phyloP scores from a whole-genome alignment of 2,797 vertebrate genomes.

The Euphonia xanthogaster region DNA sequence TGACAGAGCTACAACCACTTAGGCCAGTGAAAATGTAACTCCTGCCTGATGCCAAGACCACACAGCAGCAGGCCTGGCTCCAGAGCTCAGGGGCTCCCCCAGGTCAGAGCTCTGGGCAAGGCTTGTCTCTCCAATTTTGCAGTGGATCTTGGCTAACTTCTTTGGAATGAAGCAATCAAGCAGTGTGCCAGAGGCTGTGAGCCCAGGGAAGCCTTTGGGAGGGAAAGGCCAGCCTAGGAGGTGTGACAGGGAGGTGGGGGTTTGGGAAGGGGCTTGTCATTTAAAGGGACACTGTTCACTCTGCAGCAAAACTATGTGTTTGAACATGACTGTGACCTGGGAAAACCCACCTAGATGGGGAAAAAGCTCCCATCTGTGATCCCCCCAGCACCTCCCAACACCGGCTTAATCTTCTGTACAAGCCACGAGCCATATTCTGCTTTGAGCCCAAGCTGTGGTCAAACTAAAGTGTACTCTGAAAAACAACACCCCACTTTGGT shows the following conservation, averaged over 20 bases:
- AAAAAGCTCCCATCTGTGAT: not conserved
- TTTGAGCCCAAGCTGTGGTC: not conserved
- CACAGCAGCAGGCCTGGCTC: not conserved
- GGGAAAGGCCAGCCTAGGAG: not conserved
- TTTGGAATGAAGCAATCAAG: not conserved
- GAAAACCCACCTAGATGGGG: not conserved
- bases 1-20: not conserved
- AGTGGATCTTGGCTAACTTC: not conserved
- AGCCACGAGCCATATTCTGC: not conserved
- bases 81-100: not conserved
- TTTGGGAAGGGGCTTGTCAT: constrained; percentile 34
- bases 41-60: constrained; percentile 12
- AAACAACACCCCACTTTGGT: not conserved
- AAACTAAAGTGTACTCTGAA: not conserved
- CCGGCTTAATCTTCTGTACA: not conserved
- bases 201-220: not conserved
- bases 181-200: not conserved
- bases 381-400: not conserved
- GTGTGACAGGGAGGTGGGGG: not conserved
- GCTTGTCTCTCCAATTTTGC: not conserved
- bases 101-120: not conserved
- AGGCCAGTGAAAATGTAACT: not conserved
- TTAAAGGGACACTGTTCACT: constrained; percentile 55
- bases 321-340: not conserved
- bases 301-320: constrained; percentile 27